Base-by-base conservation (phyloP, 1,140 invertebrate genomes). In the Berghia stephanieae region DNA sequence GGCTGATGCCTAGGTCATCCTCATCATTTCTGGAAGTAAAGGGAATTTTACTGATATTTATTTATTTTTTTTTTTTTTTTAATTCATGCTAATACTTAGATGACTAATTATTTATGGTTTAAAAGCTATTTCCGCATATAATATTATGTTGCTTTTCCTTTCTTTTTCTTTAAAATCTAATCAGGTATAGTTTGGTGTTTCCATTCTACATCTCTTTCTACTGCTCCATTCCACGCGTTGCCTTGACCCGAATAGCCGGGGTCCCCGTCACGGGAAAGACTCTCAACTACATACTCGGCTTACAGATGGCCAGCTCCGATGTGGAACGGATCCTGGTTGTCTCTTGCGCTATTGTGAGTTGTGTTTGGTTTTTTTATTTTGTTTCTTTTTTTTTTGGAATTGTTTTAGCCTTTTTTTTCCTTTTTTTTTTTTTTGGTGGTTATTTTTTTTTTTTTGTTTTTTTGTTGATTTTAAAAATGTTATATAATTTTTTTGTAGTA, bases 181-280 rank as follows among this genome's bases (percentile, higher is more conserved):
- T 21, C 78, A 87, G 86, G 52, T 83, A 84, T 49, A 85, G 83
- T 60, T 66, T 85, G n/a, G 70, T 86, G 27, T 87, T 85, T 72
- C 81, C 86, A 0, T 76, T 86, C 68, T 87, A 82, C 68, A 78
- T 86, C 31, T 85, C 85, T 40, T 92, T 91, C 82, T 91, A 89
- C 76, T 90, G 89, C 81, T 91, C 91, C 80, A 90, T 92, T 78
- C 91, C 91, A n/a, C 81, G 90, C 71, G 90, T 92, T 24, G 89
- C 90, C 38, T 85, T 90, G 49, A 90, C 90, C 2, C 85, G 89
- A 75, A 86, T 92, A 24, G 71, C 91, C 69, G 91, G 91, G 18
- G 86, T 92, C 38, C 91, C 91, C 24, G 87, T 92, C 24, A 92
- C 91, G 18, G 91, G 91, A 16, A 92, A 92, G 82, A 91, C 91